Conservation (phyloP, 2,797 vertebrate genomes). For the Muscicapa comitata region DNA sequence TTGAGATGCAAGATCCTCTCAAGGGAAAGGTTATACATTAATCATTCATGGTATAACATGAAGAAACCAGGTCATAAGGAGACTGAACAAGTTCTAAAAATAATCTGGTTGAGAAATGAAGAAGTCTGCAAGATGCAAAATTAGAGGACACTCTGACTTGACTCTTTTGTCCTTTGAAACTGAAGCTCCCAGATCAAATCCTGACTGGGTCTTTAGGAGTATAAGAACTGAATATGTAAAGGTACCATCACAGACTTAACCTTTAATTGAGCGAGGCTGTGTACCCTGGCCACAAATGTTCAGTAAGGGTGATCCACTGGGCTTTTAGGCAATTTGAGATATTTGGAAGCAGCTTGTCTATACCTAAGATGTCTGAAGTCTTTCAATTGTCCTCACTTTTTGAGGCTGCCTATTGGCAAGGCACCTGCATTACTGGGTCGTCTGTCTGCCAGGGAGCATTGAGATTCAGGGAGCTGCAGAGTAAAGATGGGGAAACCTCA, state of each 20-base stretch:
- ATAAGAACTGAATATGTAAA: not conserved
- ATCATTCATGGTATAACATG: not conserved
- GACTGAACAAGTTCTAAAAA: slow-evolving; percentile 62
- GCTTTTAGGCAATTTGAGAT: not conserved
- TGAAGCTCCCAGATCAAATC: slow-evolving; percentile 8
- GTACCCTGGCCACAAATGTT: not conserved
- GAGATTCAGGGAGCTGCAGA: not conserved
- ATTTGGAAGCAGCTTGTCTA: not conserved
- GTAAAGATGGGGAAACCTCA: not conserved
- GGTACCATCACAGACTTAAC: not conserved
- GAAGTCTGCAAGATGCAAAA: slow-evolving; percentile 23
- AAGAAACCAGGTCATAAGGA: slow-evolving; percentile 17
- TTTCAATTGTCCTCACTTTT: not conserved
- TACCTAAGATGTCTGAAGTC: not conserved
- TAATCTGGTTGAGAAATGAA: slow-evolving; percentile 41
- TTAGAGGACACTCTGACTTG: slow-evolving; percentile 10
- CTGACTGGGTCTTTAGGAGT: not conserved
- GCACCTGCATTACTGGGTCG: not conserved
- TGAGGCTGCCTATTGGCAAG: not conserved
- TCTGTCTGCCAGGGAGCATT: not conserved
- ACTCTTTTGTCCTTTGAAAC: slow-evolving; percentile 58
- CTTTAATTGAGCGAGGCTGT: not conserved
- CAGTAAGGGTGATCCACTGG: not conserved
- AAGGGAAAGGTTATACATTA: not conserved
- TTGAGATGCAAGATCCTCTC: not conserved